Percentiles rank a stretch among this genome's conserved stretches.
These are phyloP conservation scores for Manduca sexta DNA, from an alignment of 1,140 invertebrate species.

Conservation along the genomic window DNA sequence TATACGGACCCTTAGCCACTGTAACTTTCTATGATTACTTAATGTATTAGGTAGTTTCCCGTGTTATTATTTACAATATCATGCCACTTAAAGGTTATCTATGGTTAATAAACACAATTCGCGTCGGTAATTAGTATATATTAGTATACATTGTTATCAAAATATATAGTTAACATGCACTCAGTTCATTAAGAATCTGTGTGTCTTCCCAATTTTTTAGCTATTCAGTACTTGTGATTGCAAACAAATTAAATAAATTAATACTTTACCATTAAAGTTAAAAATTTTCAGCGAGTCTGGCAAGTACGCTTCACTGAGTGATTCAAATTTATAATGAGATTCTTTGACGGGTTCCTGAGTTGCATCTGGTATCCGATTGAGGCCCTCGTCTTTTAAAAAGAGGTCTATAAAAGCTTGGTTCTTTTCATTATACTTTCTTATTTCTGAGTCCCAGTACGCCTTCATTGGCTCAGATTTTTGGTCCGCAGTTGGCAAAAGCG, in stretches of 20 bases:
- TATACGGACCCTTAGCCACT: too few relatives aligned
- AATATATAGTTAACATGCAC: constrained; percentile 27
- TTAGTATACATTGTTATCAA: not conserved
- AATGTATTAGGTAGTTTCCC: too few relatives aligned
- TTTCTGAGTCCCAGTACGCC: constrained; percentile 62
- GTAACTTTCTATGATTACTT: too few relatives aligned
- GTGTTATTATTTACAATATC: too few relatives aligned
- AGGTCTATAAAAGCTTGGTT: constrained; percentile 55
- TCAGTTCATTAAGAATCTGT: constrained; percentile 56
- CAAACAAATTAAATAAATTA: constrained; percentile 32
- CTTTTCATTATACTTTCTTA: constrained; percentile 36
- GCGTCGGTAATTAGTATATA: not conserved
- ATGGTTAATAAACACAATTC: too few relatives aligned
- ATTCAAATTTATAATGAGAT: constrained; percentile 60
- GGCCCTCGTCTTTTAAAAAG: constrained; percentile 41
- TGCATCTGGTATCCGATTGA: constrained; percentile 57
- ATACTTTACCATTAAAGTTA: constrained; percentile 60
- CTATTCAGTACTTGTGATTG: constrained; percentile 1
- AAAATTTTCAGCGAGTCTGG: constrained; percentile 45
- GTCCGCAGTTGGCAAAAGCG: constrained; percentile 18
- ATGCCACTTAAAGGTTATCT: too few relatives aligned
- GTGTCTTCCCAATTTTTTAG: constrained; percentile 44
- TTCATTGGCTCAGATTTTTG: constrained; percentile 53
- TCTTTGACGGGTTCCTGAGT: constrained; percentile 53
- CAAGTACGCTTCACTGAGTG: constrained; percentile 41